Base-by-base conservation (phyloP, 2,113 vertebrate species). In the Pseudorhombus dupliciocellatus region DNA sequence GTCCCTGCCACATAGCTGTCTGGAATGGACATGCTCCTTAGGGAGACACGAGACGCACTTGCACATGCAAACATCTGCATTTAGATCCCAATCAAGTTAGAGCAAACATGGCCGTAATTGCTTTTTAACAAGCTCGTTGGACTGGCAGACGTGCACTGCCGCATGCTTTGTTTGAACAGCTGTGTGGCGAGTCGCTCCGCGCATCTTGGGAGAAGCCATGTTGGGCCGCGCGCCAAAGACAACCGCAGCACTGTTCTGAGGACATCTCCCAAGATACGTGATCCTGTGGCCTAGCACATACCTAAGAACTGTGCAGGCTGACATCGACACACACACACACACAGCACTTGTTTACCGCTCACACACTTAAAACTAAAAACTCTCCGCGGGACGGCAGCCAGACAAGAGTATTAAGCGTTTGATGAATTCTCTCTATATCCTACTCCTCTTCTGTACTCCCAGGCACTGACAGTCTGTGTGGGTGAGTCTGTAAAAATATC, bases 101-200 rank as follows among this genome's bases (percentile, higher is more conserved):
- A 90, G 90, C 90, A 92, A 93, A 94, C 91, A 93, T 34, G 73
- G 67, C 53, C 53, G 70, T 93, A 92, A 94, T 93, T 92, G 89
- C 87, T 92, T 93, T 94, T 93, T 93, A 94, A 94, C 90, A 83
- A 91, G 82, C 88, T 84, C 74, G 89, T 91, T 90, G 91, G 88
- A 88, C 83, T 87, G 86, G 85, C 84, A 81, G 86, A 70, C 73
- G 53, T 75, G 72, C 71, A 52, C 79, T 75, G 89, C 89, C 70
- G 75, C 86, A 76, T 83, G 84, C 87, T 91, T 81, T 93, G 91
- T 94, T 93, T 94, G 88, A 85, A 90, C 93, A 93, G 92, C 92
- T 94, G 91, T 66, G 86, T 71, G 74, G 55, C 60, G 84, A 84
- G 81, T 77, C 68, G 77, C 83, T 88, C 81, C 62, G 81, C 82